Base-by-base conservation (phyloP, 2,113 vertebrate genomes). In the Eptesicus fuscus region DNA sequence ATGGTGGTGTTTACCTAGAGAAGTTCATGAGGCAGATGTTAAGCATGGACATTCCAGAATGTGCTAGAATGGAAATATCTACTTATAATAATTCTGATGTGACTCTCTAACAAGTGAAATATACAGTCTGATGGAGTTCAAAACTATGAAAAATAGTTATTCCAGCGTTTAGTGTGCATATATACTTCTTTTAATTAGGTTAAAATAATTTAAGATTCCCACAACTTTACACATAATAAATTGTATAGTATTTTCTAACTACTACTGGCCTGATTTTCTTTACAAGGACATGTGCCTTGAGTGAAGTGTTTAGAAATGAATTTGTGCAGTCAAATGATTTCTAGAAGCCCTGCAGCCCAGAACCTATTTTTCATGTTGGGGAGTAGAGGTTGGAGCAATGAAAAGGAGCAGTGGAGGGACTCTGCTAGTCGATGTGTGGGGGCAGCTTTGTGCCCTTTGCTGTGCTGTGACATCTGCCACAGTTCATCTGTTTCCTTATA, bases 1-100 rank as follows among this genome's bases (percentile, higher is more conserved):
- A 71, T 84, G 93, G 91, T 96, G 91, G 87, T 95, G 73, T 77
- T 95, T 96, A 96, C 95, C 74, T 77, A 86, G 71, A 76, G 94
- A 93, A 32, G 4, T 77, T 95, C 61, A 70, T 0, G 0, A 79
- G 90, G 30, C 97, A 97, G 95, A 95, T 96, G 97, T 74, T 78
- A 37, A 35, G 83, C 91, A 44, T 2, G 14, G 3, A 14, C 77
- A 59, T 28, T 59, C 61, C 76, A 16, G 93, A 92, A 71, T n/a
- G 83, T 42, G 42, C 40, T 76, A 83, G 17, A 9, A 56, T 87
- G 88, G 17, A 88, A 47, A 22, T 76, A 40, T 5, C 32, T 79
- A 17, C 56, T 49, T 59, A n/a, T 7, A 80, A 22, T 79, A 9
- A 70, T 79, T 94, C 69, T 82, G 14, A 69, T 4, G 1, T 40